Base-by-base conservation (phyloP, 2,797 vertebrate genomes). In the Notolepis coatsorum region DNA sequence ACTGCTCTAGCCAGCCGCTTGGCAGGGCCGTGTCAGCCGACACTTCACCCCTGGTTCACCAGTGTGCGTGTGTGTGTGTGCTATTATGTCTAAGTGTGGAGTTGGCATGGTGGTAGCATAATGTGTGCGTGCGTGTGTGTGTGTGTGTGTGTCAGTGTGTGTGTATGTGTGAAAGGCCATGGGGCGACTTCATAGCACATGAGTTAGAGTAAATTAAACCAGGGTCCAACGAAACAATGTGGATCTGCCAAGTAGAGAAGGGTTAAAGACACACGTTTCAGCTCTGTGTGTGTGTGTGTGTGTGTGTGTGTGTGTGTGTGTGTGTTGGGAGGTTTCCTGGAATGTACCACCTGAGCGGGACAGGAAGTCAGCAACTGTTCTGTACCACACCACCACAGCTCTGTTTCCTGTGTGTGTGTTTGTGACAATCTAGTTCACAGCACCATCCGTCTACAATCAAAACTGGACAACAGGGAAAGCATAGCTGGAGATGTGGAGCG, bases 331-430 rank as follows among this genome's bases (percentile, higher is more conserved):
- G 83, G 86, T 89, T 93, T 91, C 90, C 90, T 89, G 91, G 88
- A 92, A 92, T 93, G 88, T 90, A 86, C 77, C 90, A 90, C 85
- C 75, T 77, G 61, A 82, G 82, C 67, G 80, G 86, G 84, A 88
- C 91, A 91, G 91, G 91, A 93, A 92, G 90, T 84, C 70, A 90
- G 87, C 87, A 85, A 89, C 86, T 90, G 91, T 91, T 92, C 79
- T 90, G 80, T 81, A 90, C 87, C 88, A 87, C 91, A 86, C 89
- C n/a, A n/a, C 89, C 90, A 89, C 90, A 85, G 76, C 79, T 85
- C 80, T 75, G 84, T 81, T 92, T 92, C 91, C 92, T 90, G 87
- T 85, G 58, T 23, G 52, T 61, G 43, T 78, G 76, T 68, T 61
- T 72, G 61, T 42, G 50, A 69, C 69, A 61, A 7, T 27, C 41